Evolutionary conservation across 2,113 vertebrate species (phyloP), one percentile per base, ranked within the genome.

Genomic region (Phasianus colchicus): DNA sequence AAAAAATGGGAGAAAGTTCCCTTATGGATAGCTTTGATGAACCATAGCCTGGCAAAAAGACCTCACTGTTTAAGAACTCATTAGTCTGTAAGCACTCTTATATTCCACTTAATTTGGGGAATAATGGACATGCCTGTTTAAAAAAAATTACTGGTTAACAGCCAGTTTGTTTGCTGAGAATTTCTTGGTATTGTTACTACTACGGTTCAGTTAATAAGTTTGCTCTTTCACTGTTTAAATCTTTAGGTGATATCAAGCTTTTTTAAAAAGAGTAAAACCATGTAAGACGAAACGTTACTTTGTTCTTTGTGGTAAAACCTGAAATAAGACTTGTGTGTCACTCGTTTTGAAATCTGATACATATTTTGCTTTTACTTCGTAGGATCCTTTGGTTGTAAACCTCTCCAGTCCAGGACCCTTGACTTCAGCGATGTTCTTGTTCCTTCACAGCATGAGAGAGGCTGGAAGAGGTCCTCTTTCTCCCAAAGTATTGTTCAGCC

Each of bases 401-500:
- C 98, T 99, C 71, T 97, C 98, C 73, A 98, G 98, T 86, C 99
- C 99, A 0, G 99, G 99, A 92, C 98, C 99, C 29, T 97, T 99
- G 97, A 99, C 99, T 67, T 98, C 99, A 52, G 99, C 99, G 69
- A 99, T 99, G 99, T 98, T 99, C 97, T 97, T 99, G 94, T 99
- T 99, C 97, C 98, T 99, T 83, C 98, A 99, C 85, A 99, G 97
- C 97, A 99, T 99, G 99, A 99, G 98, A 93, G 99, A 99, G 81
- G 88, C 98, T 52, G 99, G 98, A 50, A 99, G 98, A 97, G 98
- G 99, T 82, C 98, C 99, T 1, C 96, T 99, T 92, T 99, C 98
- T 95, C 99, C 99, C 78, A 99, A 99, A 97, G 97, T 99, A 74
- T 98, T 99, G 77, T 99, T 99, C 96, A 99, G 98, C 96, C 99